Evolutionary conservation across 2,888 invertebrate genomes (phyloP).

Genomic region (Pocota personata): DNA sequence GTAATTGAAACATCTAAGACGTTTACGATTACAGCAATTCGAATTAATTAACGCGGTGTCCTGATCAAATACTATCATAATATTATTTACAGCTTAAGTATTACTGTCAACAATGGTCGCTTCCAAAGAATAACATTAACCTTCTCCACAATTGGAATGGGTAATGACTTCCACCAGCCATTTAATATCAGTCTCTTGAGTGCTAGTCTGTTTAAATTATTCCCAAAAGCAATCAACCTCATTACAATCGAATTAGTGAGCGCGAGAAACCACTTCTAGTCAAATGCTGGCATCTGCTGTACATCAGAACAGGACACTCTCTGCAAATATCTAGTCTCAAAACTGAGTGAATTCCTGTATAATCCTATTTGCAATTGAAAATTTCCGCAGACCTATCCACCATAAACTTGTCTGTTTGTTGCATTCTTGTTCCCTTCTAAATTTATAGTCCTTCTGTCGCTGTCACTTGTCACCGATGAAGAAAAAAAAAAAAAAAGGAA

Average conservation of each 20-base stretch:
- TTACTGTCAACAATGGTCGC: not conserved
- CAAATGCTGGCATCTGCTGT: not conserved
- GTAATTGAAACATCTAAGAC: too few relatives aligned
- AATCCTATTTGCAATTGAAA: slow-evolving; percentile 20
- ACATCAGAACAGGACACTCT: not conserved
- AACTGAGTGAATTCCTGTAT: not conserved
- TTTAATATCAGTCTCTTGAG: not conserved
- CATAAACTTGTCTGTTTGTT: not conserved
- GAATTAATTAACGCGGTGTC: not conserved
- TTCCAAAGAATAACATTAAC: not conserved
- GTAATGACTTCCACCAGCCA: slow-evolving; percentile 1
- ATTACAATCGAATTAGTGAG: slow-evolving; percentile 8
- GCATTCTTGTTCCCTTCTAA: not conserved
- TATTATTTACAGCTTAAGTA: not conserved
- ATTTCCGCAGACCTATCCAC: not conserved
- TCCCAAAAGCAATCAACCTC: slow-evolving; percentile 19
- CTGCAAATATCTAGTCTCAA: not conserved
- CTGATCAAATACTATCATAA: not conserved
- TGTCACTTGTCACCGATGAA: not conserved
- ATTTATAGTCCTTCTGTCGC: not conserved
- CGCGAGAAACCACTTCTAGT: not conserved
- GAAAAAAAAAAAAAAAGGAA: not conserved
- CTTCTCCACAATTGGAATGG: not conserved
- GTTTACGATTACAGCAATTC: too few relatives aligned
- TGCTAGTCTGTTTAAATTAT: not conserved